Percentiles rank a stretch among this genome's conserved stretches.
Conservation (phyloP, 2,888 invertebrate genomes). For the Tiliacea citrago region DNA sequence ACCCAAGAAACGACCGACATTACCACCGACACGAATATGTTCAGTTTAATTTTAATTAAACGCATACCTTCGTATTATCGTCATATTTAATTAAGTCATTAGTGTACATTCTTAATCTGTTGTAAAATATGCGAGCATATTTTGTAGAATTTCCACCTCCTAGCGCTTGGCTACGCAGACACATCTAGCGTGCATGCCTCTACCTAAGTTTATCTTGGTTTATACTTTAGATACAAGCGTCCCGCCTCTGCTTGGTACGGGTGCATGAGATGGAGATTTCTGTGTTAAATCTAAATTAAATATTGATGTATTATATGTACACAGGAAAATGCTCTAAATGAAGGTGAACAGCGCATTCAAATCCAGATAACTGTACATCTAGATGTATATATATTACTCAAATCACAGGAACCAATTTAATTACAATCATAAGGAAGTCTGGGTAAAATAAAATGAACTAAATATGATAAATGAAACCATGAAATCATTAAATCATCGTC, state of each 20-base stretch:
- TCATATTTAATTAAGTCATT: conserved; percentile 33
- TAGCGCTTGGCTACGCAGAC: background rate
- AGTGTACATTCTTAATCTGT: conserved; percentile 17
- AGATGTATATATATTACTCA: background rate
- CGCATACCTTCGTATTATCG: conserved; percentile 41
- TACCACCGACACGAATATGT: conserved; percentile 61
- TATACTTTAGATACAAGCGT: background rate
- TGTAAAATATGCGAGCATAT: conserved; percentile 8
- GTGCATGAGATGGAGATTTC: background rate
- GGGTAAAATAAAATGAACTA: background rate
- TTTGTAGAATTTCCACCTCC: background rate
- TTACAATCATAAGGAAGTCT: background rate
- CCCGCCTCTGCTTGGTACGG: background rate
- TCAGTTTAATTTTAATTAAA: conserved; percentile 69
- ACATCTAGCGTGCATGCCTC: background rate
- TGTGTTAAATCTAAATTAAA: background rate
- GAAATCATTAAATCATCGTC: background rate
- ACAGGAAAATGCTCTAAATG: background rate
- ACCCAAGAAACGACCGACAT: conserved; percentile 77
- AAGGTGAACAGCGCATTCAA: background rate
- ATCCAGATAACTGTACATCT: background rate
- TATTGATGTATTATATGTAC: too few species aligned
- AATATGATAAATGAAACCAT: background rate
- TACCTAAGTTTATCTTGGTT: conserved; percentile 2
- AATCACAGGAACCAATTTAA: too few species aligned